A percentile compares a stretch with the other conserved stretches of the same genome.
Conservation (phyloP, 2,888 invertebrate species). For the Thereva unica region DNA sequence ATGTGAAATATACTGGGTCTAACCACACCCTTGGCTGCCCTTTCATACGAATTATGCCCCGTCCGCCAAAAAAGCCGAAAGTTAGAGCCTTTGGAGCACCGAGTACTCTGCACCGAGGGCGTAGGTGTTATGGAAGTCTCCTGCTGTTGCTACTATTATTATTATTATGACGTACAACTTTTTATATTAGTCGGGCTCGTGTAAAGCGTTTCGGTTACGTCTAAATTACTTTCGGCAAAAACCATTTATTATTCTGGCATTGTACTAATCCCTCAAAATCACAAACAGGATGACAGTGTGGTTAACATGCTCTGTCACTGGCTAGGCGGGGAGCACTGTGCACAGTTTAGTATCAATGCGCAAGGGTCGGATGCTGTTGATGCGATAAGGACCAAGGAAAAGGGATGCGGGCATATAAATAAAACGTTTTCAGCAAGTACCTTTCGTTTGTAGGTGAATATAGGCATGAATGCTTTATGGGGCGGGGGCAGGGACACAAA, state of each 20-base stretch:
- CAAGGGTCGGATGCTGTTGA: too few relatives aligned
- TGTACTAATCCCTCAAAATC: conserved; percentile 43
- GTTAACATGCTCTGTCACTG: conserved; percentile 42
- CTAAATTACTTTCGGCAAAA: conserved; percentile 42
- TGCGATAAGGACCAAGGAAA: too few relatives aligned
- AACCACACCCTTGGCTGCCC: background rate
- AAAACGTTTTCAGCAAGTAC: too few relatives aligned
- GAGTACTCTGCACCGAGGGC: too few relatives aligned
- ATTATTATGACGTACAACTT: conserved; percentile 42
- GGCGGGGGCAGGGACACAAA: conserved; percentile 12
- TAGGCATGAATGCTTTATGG: background rate
- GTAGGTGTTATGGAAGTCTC: too few relatives aligned
- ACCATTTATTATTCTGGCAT: conserved; percentile 42
- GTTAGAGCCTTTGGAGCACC: too few relatives aligned
- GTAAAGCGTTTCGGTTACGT: conserved; percentile 37
- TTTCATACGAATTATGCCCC: too few relatives aligned
- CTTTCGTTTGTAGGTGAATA: too few relatives aligned
- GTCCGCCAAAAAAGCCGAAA: background rate
- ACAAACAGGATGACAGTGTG: conserved; percentile 43
- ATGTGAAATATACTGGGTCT: conserved; percentile 19
- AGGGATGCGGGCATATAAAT: too few relatives aligned
- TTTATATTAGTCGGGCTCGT: conserved; percentile 39
- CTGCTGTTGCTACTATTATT: conserved; percentile 10
- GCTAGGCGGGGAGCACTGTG: conserved; percentile 17
- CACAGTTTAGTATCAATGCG: conserved; percentile 9